A percentile compares a stretch with the other conserved stretches of the same genome.
Evolutionary conservation across 2,113 vertebrate species (phyloP).

Genomic region (Lanius ludovicianus): DNA sequence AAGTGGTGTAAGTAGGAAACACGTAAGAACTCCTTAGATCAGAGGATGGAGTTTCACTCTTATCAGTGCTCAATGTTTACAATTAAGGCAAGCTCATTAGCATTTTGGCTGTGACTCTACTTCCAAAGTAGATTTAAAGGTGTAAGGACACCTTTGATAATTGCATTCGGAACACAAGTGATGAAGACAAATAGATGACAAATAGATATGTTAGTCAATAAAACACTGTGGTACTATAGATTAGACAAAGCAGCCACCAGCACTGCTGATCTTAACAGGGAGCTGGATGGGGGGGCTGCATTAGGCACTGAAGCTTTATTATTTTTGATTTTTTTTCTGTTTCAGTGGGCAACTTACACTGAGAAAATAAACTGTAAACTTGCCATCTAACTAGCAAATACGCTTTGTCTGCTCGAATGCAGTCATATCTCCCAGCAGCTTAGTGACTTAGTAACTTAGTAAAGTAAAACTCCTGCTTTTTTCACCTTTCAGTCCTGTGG

Average conservation of each 20-base stretch:
- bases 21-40: slow-evolving; percentile 50
- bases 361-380: not conserved
- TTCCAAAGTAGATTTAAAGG: slow-evolving; percentile 45
- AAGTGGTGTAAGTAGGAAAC: slow-evolving; percentile 42
- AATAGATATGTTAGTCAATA: not conserved
- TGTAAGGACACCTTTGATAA: not conserved
- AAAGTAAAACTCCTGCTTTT: slow-evolving; percentile 43
- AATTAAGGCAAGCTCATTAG: slow-evolving; percentile 54
- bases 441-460: slow-evolving; percentile 47
- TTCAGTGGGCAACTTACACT: not conserved
- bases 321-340: not conserved
- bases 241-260: not conserved
- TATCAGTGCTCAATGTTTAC: slow-evolving; percentile 40
- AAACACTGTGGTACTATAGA: not conserved
- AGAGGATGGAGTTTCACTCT: slow-evolving; percentile 64
- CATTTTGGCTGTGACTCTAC: slow-evolving; percentile 17
- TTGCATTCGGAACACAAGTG: fast-evolving
- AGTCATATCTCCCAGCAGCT: not conserved
- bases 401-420: not conserved
- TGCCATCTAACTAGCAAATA: not conserved
- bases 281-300: not conserved
- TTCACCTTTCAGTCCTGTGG: not conserved
- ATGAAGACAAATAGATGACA: not conserved
- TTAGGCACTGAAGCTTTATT: not conserved
- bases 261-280: not conserved